Evolutionary conservation across 2,888 invertebrate genomes (phyloP).

Genomic region (Pristionchus arcanus): DNA sequence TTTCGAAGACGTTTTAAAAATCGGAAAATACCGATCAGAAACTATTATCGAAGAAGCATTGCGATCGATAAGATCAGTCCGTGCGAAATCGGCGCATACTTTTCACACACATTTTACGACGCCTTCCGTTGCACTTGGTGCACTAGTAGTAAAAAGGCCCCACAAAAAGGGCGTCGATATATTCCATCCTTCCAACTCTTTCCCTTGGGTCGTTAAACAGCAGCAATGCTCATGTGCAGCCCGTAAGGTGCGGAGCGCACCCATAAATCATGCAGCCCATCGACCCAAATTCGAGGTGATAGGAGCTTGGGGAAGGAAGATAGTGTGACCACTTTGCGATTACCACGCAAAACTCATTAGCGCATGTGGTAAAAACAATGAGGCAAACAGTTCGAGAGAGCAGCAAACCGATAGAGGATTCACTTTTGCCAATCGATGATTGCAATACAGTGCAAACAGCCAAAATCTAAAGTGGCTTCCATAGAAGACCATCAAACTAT

Average conservation of each 20-base stretch:
- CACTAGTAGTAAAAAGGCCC: not conserved
- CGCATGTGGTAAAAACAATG: not conserved
- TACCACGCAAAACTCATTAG: conserved; percentile 8
- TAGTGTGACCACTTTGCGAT: not conserved
- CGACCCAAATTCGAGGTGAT: not conserved
- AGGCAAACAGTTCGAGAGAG: not conserved
- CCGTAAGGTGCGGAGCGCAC: not conserved
- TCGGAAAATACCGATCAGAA: too few species aligned
- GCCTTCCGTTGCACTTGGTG: not conserved
- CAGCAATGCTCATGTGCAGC: not conserved
- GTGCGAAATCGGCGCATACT: not conserved
- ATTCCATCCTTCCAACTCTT: not conserved
- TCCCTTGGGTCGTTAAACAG: not conserved
- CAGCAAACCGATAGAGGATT: not conserved
- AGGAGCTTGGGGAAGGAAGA: not conserved
- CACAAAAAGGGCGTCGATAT: not conserved
- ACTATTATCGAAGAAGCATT: too few species aligned
- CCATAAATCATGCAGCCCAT: not conserved
- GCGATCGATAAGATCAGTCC: not conserved
- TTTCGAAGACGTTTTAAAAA: not conserved
- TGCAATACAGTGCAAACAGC: not conserved
- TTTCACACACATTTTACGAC: conserved; percentile 41
- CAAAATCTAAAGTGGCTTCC: not conserved
- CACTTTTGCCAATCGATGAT: not conserved
- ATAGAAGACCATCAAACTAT: not conserved